Percentiles rank a stretch among this genome's conserved stretches.
Evolutionary conservation across 2,113 vertebrate genomes (phyloP).

Genomic region (Acanthisitta chloris): DNA sequence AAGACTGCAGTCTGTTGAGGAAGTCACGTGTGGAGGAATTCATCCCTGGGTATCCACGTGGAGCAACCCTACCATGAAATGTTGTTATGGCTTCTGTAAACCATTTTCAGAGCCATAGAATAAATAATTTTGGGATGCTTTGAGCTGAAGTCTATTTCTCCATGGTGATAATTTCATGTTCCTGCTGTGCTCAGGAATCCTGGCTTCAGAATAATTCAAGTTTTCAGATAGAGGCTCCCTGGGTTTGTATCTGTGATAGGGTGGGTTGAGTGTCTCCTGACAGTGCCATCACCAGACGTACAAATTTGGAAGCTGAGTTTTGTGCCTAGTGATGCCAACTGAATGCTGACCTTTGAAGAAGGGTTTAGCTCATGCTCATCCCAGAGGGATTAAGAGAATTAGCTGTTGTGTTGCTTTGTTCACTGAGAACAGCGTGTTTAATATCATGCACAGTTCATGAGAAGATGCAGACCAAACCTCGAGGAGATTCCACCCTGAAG

Average conservation of each 20-base stretch:
- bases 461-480: not conserved
- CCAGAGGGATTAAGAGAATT: not conserved
- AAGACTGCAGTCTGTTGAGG: not conserved
- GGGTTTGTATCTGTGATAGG: not conserved
- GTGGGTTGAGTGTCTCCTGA: not conserved
- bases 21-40: not conserved
- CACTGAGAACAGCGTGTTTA: not conserved
- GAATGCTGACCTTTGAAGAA: not conserved
- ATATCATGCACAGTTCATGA: not conserved
- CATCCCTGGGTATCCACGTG: not conserved
- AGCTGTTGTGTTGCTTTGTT: not conserved
- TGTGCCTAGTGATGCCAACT: rapidly evolving
- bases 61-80: not conserved
- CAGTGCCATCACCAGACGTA: not conserved
- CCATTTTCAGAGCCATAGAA: not conserved
- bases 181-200: not conserved
- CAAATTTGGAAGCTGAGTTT: not conserved
- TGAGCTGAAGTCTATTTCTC: not conserved
- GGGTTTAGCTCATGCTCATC: not conserved
- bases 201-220: not conserved
- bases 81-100: not conserved
- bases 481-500: not conserved
- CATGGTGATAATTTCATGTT: not conserved
- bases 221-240: not conserved
- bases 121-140: not conserved